A percentile compares a stretch with the other conserved stretches of the same genome.
Evolutionary conservation across 1,140 invertebrate genomes (phyloP).

Genomic region (Medauroidea extradentata): DNA sequence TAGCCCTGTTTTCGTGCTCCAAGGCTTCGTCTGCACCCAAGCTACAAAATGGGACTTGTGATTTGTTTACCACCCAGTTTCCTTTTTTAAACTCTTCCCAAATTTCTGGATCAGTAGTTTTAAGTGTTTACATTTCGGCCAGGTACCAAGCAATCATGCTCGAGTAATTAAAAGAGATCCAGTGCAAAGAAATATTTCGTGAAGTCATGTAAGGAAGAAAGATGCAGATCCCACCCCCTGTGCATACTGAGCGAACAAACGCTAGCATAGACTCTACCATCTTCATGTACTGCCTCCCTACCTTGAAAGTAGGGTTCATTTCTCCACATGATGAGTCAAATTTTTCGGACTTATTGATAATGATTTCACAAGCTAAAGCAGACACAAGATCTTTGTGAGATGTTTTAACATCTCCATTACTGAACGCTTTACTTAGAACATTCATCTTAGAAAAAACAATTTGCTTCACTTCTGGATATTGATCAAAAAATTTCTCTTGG

Average conservation of each 20-base stretch:
- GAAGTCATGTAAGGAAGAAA: constrained; percentile 5
- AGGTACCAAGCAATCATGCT: constrained; percentile 6
- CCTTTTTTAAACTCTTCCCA: constrained; percentile 1
- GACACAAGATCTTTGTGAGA: not conserved
- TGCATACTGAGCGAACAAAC: not conserved
- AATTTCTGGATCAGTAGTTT: not conserved
- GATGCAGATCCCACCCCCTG: not conserved
- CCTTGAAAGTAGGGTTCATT: constrained; percentile 1
- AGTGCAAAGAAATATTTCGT: constrained; percentile 5
- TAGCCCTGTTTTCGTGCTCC: constrained; percentile 5
- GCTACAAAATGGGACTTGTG: constrained; percentile 7
- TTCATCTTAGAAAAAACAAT: not conserved
- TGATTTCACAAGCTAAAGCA: not conserved
- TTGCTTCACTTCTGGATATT: not conserved
- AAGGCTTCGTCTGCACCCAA: constrained; percentile 6
- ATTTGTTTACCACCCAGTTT: constrained; percentile 3
- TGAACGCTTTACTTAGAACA: not conserved
- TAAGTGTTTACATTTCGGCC: constrained; percentile 2
- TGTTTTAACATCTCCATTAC: not conserved
- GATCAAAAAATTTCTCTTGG: not conserved
- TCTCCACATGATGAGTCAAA: not conserved
- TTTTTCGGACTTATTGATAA: not conserved
- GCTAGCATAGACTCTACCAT: constrained; percentile 2
- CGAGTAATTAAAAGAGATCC: constrained; percentile 5
- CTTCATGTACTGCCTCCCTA: constrained; percentile 6